Evolutionary conservation across 2,888 invertebrate genomes (phyloP).

Genomic region (Rhamphomyia laevipes): DNA sequence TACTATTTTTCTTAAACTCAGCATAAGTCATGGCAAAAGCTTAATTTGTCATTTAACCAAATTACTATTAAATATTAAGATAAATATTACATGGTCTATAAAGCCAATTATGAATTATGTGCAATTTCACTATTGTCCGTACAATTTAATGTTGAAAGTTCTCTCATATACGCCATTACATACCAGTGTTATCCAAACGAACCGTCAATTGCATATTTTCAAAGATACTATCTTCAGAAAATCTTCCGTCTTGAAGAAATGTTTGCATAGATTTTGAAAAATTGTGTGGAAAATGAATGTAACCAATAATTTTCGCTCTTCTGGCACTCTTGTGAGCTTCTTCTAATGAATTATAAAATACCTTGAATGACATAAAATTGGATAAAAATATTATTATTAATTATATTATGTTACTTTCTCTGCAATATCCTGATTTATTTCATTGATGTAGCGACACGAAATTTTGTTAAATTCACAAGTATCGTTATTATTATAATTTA

Average conservation of each 20-base stretch:
- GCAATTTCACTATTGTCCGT: no score
- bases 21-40: no score
- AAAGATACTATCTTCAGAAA: conserved; percentile 42
- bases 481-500: conserved; percentile 24
- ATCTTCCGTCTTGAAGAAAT: conserved; percentile 47
- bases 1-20: no score
- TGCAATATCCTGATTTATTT: conserved; percentile 46
- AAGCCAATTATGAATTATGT: no score
- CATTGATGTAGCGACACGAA: conserved; percentile 50
- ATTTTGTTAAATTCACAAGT: conserved; percentile 44
- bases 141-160: no score
- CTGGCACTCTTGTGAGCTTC: conserved; percentile 44
- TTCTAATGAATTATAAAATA: conserved; percentile 41
- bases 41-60: no score
- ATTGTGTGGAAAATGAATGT: conserved; percentile 56
- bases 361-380: conserved; percentile 23
- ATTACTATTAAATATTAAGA: no score
- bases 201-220: conserved; percentile 53
- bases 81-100: no score
- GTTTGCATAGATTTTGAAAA: conserved; percentile 53
- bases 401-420: conserved; percentile 31
- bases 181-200: conserved; percentile 66
- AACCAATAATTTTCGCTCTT: conserved; percentile 47
- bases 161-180: neutral
- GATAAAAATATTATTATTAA: neutral